Percentiles rank a stretch among this genome's conserved stretches.
These are phyloP conservation scores for Dysidea cf. avara DNA, from an alignment of 37 sponge, comb jelly and placozoan species.

Conservation along the genomic window DNA sequence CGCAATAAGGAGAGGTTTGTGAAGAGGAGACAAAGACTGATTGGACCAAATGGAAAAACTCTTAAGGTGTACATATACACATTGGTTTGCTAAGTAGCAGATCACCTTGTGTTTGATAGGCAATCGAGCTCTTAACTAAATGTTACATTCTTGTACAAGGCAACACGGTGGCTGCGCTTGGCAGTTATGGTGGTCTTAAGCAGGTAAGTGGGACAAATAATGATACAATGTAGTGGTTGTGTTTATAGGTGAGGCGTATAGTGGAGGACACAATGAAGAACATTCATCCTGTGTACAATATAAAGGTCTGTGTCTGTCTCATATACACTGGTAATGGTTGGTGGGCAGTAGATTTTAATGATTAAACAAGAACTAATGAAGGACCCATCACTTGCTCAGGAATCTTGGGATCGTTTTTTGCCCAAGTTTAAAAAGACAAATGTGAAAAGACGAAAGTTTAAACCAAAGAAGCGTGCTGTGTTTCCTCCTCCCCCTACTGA, in stretches of 20 bases:
- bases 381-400: constrained; percentile 80
- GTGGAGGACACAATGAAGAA: constrained; percentile 99
- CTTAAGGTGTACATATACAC: constrained; percentile 46
- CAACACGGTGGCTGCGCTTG: constrained; percentile 91
- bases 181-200: constrained; percentile 85
- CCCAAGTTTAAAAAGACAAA: constrained; percentile 94
- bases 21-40: constrained; percentile 83
- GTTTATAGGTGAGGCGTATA: constrained; percentile 68
- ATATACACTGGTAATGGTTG: not conserved
- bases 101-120: constrained; percentile 31
- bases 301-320: constrained; percentile 61
- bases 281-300: constrained; percentile 97
- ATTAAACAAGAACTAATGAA: constrained; percentile 97
- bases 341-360: constrained; percentile 59
- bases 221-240: too few species aligned
- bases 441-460: constrained; percentile 80
- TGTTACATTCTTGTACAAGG: constrained; percentile 98
- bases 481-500: constrained; percentile 98
- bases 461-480: constrained; percentile 78
- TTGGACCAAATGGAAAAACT: constrained; percentile 96
- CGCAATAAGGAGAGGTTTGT: constrained; percentile 98
- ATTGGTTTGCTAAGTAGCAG: not conserved
- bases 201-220: constrained; percentile 47
- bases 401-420: constrained; percentile 98
- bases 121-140: constrained; percentile 91